These are phyloP conservation scores for Nycticorax nycticorax DNA, from an alignment of 2,113 vertebrate genomes.

Conservation along the genomic window DNA sequence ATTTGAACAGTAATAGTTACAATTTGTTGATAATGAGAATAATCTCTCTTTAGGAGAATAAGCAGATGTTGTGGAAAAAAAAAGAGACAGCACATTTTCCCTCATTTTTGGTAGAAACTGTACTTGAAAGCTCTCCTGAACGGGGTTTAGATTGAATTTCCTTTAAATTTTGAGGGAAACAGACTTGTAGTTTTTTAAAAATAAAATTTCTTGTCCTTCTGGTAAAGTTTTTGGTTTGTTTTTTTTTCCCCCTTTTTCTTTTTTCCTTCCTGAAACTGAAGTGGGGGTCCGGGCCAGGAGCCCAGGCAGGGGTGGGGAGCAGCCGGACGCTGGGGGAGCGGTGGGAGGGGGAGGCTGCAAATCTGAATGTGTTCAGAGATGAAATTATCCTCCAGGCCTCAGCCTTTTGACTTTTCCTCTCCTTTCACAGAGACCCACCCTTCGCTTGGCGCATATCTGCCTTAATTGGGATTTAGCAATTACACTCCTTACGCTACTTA, in stretches of 20 bases:
- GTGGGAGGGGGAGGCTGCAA: neutral
- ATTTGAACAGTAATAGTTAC: neutral
- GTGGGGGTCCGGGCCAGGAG: neutral
- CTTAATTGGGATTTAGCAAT: neutral
- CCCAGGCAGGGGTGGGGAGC: neutral
- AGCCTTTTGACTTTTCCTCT: neutral
- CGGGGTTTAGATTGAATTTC: neutral
- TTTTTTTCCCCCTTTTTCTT: neutral
- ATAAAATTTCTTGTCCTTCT: neutral
- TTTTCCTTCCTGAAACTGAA: neutral
- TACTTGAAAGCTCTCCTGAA: neutral
- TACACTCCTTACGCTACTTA: neutral
- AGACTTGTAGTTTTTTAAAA: too few species aligned
- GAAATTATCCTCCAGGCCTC: neutral
- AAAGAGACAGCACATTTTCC: neutral
- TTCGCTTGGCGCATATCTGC: neutral
- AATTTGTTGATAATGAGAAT: neutral
- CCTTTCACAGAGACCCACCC: neutral
- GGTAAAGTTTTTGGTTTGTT: neutral
- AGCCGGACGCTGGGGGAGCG: accelerated
- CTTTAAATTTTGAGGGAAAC: neutral
- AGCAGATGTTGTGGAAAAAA: neutral
- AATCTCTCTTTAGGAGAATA: neutral
- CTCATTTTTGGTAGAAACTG: neutral
- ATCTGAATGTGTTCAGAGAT: neutral